A percentile compares a stretch with the other conserved stretches of the same genome.
phyloP scores from a whole-genome alignment of 2,113 vertebrate species.

The Zootoca vivipara region DNA sequence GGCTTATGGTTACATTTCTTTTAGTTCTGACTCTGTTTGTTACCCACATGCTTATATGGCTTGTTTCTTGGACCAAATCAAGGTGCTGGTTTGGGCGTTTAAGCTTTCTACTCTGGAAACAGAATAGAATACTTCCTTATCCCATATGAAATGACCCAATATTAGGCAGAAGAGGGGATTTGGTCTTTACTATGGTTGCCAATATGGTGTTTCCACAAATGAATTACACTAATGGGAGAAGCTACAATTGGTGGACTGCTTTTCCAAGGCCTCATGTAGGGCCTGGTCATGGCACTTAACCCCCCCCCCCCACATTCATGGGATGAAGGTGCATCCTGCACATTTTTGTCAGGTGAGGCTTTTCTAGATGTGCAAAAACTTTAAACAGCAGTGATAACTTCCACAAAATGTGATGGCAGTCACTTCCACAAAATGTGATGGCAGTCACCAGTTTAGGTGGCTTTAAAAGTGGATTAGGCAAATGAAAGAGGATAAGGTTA shows the following conservation, averaged over 20 bases:
- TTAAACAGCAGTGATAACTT: neutral
- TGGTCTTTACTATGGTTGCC: neutral
- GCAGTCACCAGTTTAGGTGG: neutral
- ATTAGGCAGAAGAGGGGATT: neutral
- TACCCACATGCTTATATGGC: too few species aligned
- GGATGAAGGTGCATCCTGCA: neutral
- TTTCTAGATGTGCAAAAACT: neutral
- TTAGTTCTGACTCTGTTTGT: neutral
- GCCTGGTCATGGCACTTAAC: too few species aligned
- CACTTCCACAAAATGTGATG: neutral
- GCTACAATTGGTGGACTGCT: neutral
- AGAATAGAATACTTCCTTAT: neutral
- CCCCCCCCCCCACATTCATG: neutral
- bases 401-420: too few species aligned
- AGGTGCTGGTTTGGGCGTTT: neutral
- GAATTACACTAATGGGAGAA: neutral
- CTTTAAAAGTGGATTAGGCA: neutral
- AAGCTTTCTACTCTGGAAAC: neutral
- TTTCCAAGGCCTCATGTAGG: neutral
- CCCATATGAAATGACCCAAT: neutral
- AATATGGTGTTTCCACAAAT: neutral
- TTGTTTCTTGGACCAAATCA: neutral
- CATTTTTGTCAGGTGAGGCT: neutral
- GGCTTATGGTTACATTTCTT: neutral
- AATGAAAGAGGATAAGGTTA: neutral